Evolutionary conservation across 2,888 invertebrate species (phyloP).

Genomic region (Phyto melanocephala): DNA sequence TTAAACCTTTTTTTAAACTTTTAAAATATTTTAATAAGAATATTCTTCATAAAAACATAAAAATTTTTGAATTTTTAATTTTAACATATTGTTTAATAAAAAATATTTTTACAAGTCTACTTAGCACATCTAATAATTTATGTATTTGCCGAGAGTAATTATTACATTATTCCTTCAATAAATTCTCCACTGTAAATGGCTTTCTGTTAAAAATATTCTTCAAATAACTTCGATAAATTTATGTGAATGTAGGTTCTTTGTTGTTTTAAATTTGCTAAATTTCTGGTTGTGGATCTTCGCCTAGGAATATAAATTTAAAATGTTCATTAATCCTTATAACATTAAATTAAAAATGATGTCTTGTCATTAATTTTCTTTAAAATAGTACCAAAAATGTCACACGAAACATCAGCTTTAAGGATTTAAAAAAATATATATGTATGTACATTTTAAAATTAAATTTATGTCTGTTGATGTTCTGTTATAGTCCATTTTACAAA

Average conservation of each 20-base stretch:
- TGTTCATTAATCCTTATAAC: background rate
- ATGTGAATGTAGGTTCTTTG: background rate
- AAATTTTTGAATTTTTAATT: too few species aligned
- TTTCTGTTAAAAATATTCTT: too few species aligned
- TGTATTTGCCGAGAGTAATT: too few species aligned
- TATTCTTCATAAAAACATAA: too few species aligned
- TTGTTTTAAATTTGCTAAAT: background rate
- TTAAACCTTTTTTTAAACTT: too few species aligned
- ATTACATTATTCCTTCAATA: too few species aligned
- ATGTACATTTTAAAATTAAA: conserved; percentile 30
- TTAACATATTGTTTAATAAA: too few species aligned
- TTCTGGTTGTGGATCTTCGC: background rate
- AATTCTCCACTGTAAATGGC: too few species aligned
- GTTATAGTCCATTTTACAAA: background rate
- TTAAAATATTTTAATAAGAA: too few species aligned
- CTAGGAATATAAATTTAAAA: background rate
- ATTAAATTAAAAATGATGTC: background rate
- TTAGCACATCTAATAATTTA: too few species aligned
- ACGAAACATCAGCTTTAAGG: background rate
- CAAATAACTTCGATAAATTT: background rate
- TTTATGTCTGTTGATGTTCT: conserved; percentile 25
- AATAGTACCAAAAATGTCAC: background rate
- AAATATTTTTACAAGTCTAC: too few species aligned
- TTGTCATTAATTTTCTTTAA: background rate
- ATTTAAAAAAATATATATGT: conserved; percentile 19